Conservation (phyloP, 2,888 invertebrate genomes). For the Acanthosepion pharaonis region DNA sequence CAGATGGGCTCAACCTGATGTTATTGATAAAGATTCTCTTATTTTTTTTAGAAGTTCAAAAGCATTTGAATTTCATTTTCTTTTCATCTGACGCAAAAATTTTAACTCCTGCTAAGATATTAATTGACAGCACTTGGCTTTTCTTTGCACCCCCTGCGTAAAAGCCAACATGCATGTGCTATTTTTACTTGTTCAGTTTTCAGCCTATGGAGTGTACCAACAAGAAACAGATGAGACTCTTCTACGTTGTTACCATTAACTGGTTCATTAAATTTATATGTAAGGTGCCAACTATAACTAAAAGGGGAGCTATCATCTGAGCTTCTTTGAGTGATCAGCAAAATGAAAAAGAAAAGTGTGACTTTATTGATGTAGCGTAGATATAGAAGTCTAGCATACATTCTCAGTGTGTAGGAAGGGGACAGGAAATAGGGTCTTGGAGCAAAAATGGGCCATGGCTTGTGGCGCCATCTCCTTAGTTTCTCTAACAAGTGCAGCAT, state of each 20-base stretch:
- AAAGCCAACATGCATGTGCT: not conserved
- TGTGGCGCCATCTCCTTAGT: too few species aligned
- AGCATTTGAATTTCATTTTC: not conserved
- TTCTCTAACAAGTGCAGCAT: too few species aligned
- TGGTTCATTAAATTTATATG: not conserved
- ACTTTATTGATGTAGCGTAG: too few species aligned
- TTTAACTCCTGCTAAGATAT: not conserved
- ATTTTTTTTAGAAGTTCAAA: not conserved
- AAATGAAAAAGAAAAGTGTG: too few species aligned
- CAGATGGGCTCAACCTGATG: not conserved
- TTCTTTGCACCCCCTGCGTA: too few species aligned
- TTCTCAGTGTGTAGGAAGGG: too few species aligned
- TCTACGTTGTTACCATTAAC: not conserved
- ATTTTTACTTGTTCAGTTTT: not conserved
- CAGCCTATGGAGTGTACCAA: not conserved
- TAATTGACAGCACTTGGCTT: not conserved
- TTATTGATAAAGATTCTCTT: not conserved
- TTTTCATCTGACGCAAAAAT: not conserved
- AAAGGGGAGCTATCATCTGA: not conserved
- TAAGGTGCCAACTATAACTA: not conserved
- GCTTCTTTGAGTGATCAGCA: not conserved
- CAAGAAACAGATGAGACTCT: not conserved
- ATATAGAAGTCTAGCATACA: too few species aligned
- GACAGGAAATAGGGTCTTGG: too few species aligned
- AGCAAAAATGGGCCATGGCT: too few species aligned